Evolutionary conservation across 2,113 vertebrate genomes (phyloP).

Genomic region (Rhinoptilus africanus): DNA sequence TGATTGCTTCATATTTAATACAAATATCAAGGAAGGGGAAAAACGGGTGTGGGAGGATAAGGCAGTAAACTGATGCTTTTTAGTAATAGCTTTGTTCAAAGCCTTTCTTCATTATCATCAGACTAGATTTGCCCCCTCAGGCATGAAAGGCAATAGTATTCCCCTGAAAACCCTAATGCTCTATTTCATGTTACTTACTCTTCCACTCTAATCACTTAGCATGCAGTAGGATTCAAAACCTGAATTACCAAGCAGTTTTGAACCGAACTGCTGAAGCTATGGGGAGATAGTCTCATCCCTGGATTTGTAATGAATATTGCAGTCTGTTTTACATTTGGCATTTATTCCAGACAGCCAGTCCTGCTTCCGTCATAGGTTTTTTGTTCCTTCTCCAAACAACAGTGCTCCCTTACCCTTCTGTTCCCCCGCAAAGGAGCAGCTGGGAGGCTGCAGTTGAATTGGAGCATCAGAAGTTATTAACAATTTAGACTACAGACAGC

Average conservation of each 20-base stretch:
- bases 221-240: conserved; percentile 27
- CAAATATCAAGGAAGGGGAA: conserved; percentile 22
- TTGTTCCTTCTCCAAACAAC: neutral
- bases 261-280: neutral
- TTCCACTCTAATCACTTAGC: neutral
- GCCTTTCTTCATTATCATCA: conserved; percentile 14
- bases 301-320: neutral
- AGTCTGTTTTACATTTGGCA: neutral
- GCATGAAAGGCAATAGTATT: neutral
- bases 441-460: neutral
- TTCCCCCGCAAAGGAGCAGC: neutral
- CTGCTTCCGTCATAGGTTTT: neutral
- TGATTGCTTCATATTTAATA: conserved; percentile 51
- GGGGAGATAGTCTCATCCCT: neutral
- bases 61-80: conserved; percentile 2
- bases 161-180: neutral
- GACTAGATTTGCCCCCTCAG: conserved; percentile 27
- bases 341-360: neutral
- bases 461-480: neutral
- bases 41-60: neutral
- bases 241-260: neutral
- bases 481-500: neutral
- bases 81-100: conserved; percentile 18
- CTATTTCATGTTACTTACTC: neutral
- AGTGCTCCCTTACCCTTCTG: neutral